Evolutionary conservation across 2,888 invertebrate species (phyloP), one percentile per base, ranked within the genome.

Genomic region (Pyrochroa serraticornis): DNA sequence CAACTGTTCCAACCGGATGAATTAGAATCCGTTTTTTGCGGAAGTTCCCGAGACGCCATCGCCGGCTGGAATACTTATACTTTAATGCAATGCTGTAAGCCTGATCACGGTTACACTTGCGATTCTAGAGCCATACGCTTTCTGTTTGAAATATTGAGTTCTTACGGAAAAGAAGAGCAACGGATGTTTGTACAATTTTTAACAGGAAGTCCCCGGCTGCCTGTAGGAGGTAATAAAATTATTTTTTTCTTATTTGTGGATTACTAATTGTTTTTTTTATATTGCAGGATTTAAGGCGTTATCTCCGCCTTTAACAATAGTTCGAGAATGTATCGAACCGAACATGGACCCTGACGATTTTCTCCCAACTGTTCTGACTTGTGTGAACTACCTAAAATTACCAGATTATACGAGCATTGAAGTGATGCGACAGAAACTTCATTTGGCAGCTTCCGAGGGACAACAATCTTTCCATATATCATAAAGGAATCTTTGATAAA

Each of bases 281-380:
- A n/a, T 65, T 65, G 48, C 75, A 92, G 93, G 93, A 73, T 95
- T 96, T 80, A 94, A 95, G 76, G 88, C 96, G 62, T 84, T 99
- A 67, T 93, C 93, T 60, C 99, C 99, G 62, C 95, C 97, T 34
- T 82, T 99, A 76, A 99, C 99, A 53, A 94, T 98, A 77, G 98
- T 98, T 53, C 88, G 97, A 65, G 97, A 97, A 84, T 93, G 95
- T 44, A 86, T 97, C 75, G 97, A 97, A 82, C 85, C 90, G 42
- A 92, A 91, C 66, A 91, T 95, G 83, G 93, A 94, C 82, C 91
- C 95, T 43, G 98, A 99, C 82, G 91, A 94, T 83, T 98, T 95
- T 83, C 86, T 99, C 79, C 99, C 99, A 74, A 98, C 97, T 72
- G 99, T 99, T 81, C 99, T 99, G 98, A 99, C 99, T 56, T 99